phyloP scores from a whole-genome alignment of 2,888 invertebrate genomes.

The Mythimna loreyi region DNA sequence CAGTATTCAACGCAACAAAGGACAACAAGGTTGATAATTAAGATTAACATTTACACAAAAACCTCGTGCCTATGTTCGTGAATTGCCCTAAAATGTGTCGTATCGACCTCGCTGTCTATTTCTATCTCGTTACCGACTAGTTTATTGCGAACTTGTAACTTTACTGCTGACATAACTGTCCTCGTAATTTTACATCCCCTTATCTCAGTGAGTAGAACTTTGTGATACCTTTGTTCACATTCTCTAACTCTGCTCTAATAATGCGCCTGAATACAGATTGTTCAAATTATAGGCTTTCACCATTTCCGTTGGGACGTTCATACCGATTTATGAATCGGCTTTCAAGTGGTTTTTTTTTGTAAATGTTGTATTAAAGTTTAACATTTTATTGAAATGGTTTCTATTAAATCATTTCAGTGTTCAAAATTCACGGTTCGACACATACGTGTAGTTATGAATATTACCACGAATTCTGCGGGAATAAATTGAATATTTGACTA shows the following conservation, averaged over 20 bases:
- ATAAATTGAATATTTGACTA: constrained; percentile 1
- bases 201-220: constrained; percentile 86
- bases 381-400: constrained; percentile 24
- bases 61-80: constrained; percentile 48
- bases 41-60: constrained; percentile 49
- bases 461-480: constrained; percentile 8
- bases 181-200: constrained; percentile 87
- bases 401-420: constrained; percentile 36
- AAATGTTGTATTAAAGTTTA: constrained; percentile 14
- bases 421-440: constrained; percentile 30
- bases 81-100: constrained; percentile 46
- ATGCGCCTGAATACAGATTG: constrained; percentile 73
- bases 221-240: constrained; percentile 82
- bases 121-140: constrained; percentile 72
- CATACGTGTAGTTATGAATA: constrained; percentile 25
- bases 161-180: constrained; percentile 82
- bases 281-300: constrained; percentile 66
- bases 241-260: constrained; percentile 75
- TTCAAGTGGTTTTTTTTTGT: neutral
- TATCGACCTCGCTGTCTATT: constrained; percentile 51
- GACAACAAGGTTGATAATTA: constrained; percentile 50
- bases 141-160: constrained; percentile 77
- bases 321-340: constrained; percentile 5
- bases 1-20: constrained; percentile 47
- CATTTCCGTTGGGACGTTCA: constrained; percentile 52